phyloP scores from a whole-genome alignment of 1,140 invertebrate genomes.

The Drosophila nebulosa region DNA sequence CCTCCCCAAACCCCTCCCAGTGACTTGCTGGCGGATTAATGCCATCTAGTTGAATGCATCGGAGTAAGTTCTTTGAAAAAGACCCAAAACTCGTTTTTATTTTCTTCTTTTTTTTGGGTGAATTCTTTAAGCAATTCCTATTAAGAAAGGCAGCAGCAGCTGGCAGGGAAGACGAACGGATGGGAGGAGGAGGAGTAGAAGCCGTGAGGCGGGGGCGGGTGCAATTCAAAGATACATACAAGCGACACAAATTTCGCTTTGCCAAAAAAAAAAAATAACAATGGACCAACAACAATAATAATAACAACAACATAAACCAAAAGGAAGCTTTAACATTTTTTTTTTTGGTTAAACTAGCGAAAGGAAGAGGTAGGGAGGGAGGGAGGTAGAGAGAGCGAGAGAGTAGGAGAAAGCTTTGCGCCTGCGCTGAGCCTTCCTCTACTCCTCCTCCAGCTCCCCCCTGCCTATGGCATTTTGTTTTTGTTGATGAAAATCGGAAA shows the following conservation, averaged over 20 bases:
- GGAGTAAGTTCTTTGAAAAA: constrained; percentile 10
- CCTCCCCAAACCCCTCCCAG: not conserved
- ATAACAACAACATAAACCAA: constrained; percentile 3
- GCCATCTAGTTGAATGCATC: not conserved
- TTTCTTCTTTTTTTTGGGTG: constrained; percentile 39
- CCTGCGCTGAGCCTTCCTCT: constrained; percentile 14
- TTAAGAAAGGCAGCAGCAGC: not conserved
- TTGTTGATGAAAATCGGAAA: constrained; percentile 10
- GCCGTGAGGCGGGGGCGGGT: not conserved
- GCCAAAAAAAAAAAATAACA: constrained; percentile 33
- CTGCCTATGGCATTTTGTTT: constrained; percentile 5
- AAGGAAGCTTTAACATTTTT: constrained; percentile 3
- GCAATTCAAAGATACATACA: constrained; percentile 55
- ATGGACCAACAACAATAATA: constrained; percentile 39
- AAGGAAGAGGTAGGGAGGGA: not conserved
- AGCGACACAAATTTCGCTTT: constrained; percentile 50
- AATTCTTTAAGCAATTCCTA: constrained; percentile 18
- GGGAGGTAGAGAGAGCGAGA: not conserved
- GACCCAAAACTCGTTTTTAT: constrained; percentile 32
- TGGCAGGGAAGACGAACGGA: not conserved
- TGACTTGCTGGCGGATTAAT: not conserved
- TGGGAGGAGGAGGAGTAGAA: not conserved
- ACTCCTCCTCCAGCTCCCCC: not conserved
- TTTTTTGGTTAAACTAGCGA: constrained; percentile 4
- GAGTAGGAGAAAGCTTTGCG: constrained; percentile 7